Evolutionary conservation across 2,797 vertebrate species (phyloP), one percentile per base, ranked within the genome.

Genomic region (Melanotaenia pygmaea): DNA sequence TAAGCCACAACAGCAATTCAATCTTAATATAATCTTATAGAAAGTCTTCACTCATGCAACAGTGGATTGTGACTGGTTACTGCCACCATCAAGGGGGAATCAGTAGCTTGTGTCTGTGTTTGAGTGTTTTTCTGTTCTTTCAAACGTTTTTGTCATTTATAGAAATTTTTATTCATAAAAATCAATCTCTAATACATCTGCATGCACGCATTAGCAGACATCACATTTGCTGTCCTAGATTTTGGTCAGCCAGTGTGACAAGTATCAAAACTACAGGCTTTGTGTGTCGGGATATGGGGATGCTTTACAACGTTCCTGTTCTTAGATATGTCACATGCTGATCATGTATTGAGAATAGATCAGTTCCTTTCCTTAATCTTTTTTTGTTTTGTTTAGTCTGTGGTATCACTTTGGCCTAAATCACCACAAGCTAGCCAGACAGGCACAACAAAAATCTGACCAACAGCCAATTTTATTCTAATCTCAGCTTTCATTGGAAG

Each of bases 31-130:
- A 56, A 77, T 86, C 51, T 57, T 68, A 66, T 30, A 86, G 82
- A 91, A 90, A 92, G 87, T 88, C 86, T 72, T 88, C 83, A 89
- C 87, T 91, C 90, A 89, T 90, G 91, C 91, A 93, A 92, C 88
- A 82, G 81, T 87, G 88, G 92, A 91, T 86, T 7, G 83, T 90
- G 89, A 91, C 90, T 92, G 91, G 89, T 92, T 92, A 89, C 91
- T 88, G 88, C 88, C 86, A 87, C 85, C 78, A 61, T 87, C 22
- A 72, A 59, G 24, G 10, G 35, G 59, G 20, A 64, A 38, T 68
- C 43, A 63, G 34, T 64, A 43, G 63, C 13, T 65, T 30, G 9
- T 40, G 62, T 64, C 4, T 53, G 9, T 67, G 34, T 72, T 72
- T 59, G 8, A 45, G 13, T 60, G 13, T 43, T n/a, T 70, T 64